These are phyloP conservation scores for Galleria mellonella DNA, from an alignment of 1,140 invertebrate species.

Conservation along the genomic window DNA sequence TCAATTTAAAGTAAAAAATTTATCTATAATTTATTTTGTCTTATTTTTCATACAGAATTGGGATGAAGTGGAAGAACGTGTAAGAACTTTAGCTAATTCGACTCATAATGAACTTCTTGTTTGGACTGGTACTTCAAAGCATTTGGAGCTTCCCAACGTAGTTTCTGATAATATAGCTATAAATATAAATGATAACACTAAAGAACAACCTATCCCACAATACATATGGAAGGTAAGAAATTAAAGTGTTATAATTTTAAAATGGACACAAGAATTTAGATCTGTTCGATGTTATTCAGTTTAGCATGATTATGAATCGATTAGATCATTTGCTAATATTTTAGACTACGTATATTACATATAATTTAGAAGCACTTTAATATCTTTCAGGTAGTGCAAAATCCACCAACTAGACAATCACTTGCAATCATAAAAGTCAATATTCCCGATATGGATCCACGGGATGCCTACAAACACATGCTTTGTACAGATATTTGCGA, in stretches of 20 bases:
- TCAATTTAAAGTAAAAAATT: no score
- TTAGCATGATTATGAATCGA: no score
- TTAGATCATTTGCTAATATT: no score
- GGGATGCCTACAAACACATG: slow-evolving; percentile 21
- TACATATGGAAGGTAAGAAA: slow-evolving; percentile 54
- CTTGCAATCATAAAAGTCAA: slow-evolving; percentile 53
- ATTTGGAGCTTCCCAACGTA: slow-evolving; percentile 12
- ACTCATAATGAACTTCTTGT: slow-evolving; percentile 22
- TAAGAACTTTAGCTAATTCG: slow-evolving; percentile 27
- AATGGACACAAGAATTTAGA: no score
- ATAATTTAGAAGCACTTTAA: background rate
- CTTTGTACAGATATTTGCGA: slow-evolving; percentile 43
- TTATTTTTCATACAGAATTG: slow-evolving; percentile 36
- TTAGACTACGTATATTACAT: no score
- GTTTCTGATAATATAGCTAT: background rate
- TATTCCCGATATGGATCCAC: slow-evolving; percentile 29
- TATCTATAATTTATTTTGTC: no score
- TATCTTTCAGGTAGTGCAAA: slow-evolving; percentile 39
- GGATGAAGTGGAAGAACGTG: slow-evolving; percentile 37
- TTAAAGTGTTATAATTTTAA: no score
- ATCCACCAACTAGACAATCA: slow-evolving; percentile 19
- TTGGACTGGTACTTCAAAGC: slow-evolving; percentile 31
- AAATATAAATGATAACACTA: slow-evolving; percentile 2
- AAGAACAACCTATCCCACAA: slow-evolving; percentile 22
- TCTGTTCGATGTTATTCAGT: no score